Base-by-base conservation (phyloP, 1,140 invertebrate genomes). In the Drosophila pallidifrons region DNA sequence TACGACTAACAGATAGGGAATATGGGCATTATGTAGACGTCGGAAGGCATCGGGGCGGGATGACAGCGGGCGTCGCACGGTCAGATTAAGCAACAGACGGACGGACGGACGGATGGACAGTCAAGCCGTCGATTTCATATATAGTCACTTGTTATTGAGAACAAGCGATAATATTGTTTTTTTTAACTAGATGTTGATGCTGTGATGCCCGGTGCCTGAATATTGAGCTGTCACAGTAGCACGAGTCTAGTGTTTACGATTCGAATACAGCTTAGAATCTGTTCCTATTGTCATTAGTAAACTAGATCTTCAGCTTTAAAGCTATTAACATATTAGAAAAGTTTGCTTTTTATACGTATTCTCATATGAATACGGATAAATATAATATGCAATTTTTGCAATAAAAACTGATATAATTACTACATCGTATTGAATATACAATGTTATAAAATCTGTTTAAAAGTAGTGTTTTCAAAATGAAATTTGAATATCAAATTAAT, bases 111-210 rank as follows among this genome's bases (percentile, higher is more conserved):
- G 58, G 25, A 38, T 35, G 58, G 25, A 15, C 45, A 15, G n/a
- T 16, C 45, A 13, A 13, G 41, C 13, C n/a, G 41, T 43, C 41
- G 41, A 13, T 54, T 54, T 35, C 11, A 54, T 54, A 54, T 54
- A 52, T 32, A 52, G 60, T 10, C 80, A 82, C 80, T 83, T 88
- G 85, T 88, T 91, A 92, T 92, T 92, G 90, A 91, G 91, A 90
- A 91, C 90, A 91, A 92, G 91, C 75, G 91, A 92, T 92, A 92
- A 92, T 92, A 92, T 92, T 92, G 91, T 92, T 90, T 90, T 73
- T 73, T 74, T 92, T 92, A 92, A 92, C 87, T 92, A 92, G 91
- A 92, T 91, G 90, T 92, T 79, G 83, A 80, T 91, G 86, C 71
- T 74, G 66, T 61, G 67, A 55, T 75, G 20, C 43, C 38, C 60